Percentiles rank a stretch among this genome's conserved stretches.
Conservation (phyloP, 2,888 invertebrate genomes). For the Pantelozetes paolii region DNA sequence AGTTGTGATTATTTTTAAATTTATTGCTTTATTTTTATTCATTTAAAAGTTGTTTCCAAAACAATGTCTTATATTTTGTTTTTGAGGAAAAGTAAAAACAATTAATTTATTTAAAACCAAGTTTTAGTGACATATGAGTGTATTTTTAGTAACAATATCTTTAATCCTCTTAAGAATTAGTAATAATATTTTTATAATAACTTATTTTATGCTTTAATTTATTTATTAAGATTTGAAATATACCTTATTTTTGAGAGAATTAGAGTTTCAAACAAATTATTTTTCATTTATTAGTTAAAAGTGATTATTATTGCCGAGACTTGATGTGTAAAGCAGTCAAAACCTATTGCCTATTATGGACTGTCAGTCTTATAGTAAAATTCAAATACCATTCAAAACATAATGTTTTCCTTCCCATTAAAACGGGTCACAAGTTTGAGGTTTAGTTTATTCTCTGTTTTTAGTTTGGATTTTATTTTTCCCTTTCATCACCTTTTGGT, state of each 20-base stretch:
- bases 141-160: not conserved
- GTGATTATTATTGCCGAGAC: not conserved
- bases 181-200: too few species aligned
- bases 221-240: too few species aligned
- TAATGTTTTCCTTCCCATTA: conserved; percentile 25
- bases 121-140: conserved; percentile 5
- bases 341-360: conserved; percentile 9
- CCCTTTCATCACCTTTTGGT: conserved; percentile 15
- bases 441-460: not conserved
- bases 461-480: conserved; percentile 1
- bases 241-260: not conserved
- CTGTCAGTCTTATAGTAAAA: not conserved
- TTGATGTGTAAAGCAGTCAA: conserved; percentile 1
- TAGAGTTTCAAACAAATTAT: too few species aligned
- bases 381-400: not conserved
- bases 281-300: not conserved
- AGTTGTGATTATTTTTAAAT: not conserved
- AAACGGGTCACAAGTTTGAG: conserved; percentile 31
- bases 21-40: not conserved
- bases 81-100: not conserved
- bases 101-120: conserved; percentile 12
- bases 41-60: not conserved
- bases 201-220: too few species aligned
- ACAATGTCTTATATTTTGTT: not conserved
- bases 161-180: conserved; percentile 9